Conservation (phyloP, 1,140 invertebrate genomes). For the Philaenus spumarius region DNA sequence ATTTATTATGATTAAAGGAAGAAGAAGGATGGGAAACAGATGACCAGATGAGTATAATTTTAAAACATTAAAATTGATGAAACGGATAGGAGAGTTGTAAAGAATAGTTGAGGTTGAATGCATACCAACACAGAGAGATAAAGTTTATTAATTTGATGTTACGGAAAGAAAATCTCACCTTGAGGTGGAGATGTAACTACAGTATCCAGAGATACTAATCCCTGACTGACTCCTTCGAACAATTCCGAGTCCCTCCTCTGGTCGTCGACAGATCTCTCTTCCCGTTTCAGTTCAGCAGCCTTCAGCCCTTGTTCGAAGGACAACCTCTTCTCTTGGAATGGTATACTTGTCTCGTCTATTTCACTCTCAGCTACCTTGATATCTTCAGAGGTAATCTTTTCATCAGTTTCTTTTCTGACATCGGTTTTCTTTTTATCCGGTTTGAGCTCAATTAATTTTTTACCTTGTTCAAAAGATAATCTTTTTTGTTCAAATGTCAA, state of each 20-base stretch:
- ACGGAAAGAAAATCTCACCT: constrained; percentile 7
- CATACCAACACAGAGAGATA: too few species aligned
- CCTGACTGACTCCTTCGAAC: constrained; percentile 41
- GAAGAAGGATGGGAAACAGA: too few species aligned
- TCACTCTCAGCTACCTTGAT: constrained; percentile 7
- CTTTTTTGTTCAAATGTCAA: constrained; percentile 32
- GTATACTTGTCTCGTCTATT: too few species aligned
- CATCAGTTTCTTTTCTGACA: constrained; percentile 8
- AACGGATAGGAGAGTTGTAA: too few species aligned
- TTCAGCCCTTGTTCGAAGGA: constrained; percentile 29
- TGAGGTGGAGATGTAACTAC: constrained; percentile 28
- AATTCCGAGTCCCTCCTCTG: constrained; percentile 37
- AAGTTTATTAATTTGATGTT: too few species aligned
- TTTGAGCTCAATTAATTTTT: constrained; percentile 6
- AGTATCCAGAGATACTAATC: constrained; percentile 35
- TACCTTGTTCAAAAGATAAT: constrained; percentile 31
- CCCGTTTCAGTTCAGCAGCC: constrained; percentile 9
- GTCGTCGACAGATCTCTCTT: constrained; percentile 19
- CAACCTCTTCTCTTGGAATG: constrained; percentile 50
- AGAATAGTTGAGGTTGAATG: too few species aligned
- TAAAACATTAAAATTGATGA: too few species aligned
- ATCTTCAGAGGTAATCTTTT: constrained; percentile 17
- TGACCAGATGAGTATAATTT: too few species aligned
- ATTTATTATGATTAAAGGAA: too few species aligned
- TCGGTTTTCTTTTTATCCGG: constrained; percentile 11